Percentiles rank a stretch among this genome's conserved stretches.
Evolutionary conservation across 2,797 vertebrate genomes (phyloP).

Genomic region (Odontamblyopus lacepedii): DNA sequence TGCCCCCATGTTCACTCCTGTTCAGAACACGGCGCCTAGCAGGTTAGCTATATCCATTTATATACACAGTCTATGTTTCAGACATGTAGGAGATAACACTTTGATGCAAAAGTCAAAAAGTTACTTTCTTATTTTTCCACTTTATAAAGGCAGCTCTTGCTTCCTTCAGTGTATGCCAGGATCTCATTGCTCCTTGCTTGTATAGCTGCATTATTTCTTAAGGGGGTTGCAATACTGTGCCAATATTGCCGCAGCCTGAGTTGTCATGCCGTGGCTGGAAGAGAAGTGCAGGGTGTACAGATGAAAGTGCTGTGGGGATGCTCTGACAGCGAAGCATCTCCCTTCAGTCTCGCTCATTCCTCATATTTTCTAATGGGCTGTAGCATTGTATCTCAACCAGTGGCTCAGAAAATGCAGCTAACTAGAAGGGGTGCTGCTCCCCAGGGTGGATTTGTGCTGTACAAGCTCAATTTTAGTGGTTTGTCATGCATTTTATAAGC

Average conservation of each 20-base stretch:
- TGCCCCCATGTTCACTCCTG: too few species aligned
- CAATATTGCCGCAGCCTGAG: conserved; percentile 62
- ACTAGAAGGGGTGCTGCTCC: conserved; percentile 52
- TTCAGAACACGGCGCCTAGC: too few species aligned
- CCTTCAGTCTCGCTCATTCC: conserved; percentile 45
- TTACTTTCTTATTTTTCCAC: conserved; percentile 26
- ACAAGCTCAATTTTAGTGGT: conserved; percentile 62
- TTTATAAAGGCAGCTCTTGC: conserved; percentile 32
- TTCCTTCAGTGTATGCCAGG: conserved; percentile 54
- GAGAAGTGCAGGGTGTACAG: conserved; percentile 39
- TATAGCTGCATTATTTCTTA: conserved; percentile 60
- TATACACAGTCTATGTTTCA: background rate
- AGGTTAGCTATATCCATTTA: too few species aligned
- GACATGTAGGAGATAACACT: background rate
- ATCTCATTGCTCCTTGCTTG: conserved; percentile 56
- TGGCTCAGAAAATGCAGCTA: conserved; percentile 62
- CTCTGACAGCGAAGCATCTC: conserved; percentile 51
- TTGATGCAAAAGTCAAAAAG: conserved; percentile 24
- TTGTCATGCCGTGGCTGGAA: conserved; percentile 65
- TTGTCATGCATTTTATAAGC: conserved; percentile 60
- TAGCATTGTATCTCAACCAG: conserved; percentile 53
- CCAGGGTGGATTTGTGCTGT: conserved; percentile 59
- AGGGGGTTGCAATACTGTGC: conserved; percentile 55
- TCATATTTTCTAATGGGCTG: conserved; percentile 61
- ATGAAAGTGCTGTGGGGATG: conserved; percentile 61